Conservation (phyloP, 92 coral and sea anemone species). For the Porites lobata region DNA sequence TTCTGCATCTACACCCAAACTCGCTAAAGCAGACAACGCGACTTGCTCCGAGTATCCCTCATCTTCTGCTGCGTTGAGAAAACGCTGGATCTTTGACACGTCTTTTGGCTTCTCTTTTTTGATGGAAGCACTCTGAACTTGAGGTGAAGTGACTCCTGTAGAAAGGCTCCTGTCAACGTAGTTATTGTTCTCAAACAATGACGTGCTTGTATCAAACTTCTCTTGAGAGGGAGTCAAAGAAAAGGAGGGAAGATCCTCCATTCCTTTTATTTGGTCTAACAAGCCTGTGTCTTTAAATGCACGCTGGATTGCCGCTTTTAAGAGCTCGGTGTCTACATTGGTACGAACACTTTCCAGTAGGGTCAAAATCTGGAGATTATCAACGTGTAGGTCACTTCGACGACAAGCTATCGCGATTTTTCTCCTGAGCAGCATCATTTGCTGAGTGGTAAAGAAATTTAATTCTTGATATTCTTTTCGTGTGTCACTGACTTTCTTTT, state of each 20-base stretch:
- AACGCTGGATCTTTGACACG: constrained; percentile 27
- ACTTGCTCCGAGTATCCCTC: constrained; percentile 64
- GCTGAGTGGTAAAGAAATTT: constrained; percentile 84
- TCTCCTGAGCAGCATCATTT: constrained; percentile 71
- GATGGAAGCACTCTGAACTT: not conserved
- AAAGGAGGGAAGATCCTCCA: constrained; percentile 4
- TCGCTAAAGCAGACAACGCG: constrained; percentile 70
- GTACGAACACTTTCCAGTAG: constrained; percentile 76
- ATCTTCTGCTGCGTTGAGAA: constrained; percentile 50
- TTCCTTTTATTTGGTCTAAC: not conserved
- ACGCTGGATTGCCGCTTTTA: constrained; percentile 42
- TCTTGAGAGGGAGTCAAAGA: not conserved
- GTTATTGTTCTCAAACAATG: constrained; percentile 4
- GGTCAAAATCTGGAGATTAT: constrained; percentile 59
- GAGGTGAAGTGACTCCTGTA: not conserved
- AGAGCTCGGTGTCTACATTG: constrained; percentile 38
- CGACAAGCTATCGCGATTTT: constrained; percentile 73
- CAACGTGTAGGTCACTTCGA: constrained; percentile 26
- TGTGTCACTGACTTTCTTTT: constrained; percentile 48
- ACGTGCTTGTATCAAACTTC: not conserved
- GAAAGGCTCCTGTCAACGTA: not conserved
- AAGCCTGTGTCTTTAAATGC: constrained; percentile 25
- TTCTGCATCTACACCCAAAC: constrained; percentile 59
- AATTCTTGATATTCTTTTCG: constrained; percentile 62
- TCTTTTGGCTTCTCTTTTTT: constrained; percentile 8